Conservation (phyloP, 2,797 vertebrate genomes). For the Lepus townsendii region DNA sequence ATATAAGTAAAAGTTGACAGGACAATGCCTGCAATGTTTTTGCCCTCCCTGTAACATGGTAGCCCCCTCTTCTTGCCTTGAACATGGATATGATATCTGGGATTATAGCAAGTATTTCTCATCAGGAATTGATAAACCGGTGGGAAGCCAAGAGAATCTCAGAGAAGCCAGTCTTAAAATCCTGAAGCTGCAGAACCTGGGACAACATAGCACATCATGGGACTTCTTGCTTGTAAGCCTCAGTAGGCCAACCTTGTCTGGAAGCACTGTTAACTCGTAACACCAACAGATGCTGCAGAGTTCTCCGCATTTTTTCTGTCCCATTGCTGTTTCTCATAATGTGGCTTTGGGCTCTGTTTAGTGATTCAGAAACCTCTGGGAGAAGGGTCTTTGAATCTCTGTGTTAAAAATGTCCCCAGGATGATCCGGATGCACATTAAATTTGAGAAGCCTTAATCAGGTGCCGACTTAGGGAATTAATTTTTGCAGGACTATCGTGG, state of each 20-base stretch:
- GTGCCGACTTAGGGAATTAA: not conserved
- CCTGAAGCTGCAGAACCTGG: not conserved
- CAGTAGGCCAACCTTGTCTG: not conserved
- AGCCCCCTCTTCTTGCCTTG: not conserved
- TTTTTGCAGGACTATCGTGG: not conserved
- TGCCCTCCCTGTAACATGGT: not conserved
- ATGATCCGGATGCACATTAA: not conserved
- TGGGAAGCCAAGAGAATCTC: not conserved
- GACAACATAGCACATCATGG: not conserved
- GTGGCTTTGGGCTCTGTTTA: not conserved
- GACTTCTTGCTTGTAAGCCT: not conserved
- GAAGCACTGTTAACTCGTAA: not conserved
- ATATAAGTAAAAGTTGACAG: not conserved
- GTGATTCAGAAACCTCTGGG: not conserved
- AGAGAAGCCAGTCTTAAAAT: no score
- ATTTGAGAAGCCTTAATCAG: not conserved
- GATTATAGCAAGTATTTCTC: not conserved
- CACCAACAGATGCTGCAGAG: not conserved
- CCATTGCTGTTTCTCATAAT: not conserved
- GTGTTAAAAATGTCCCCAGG: not conserved
- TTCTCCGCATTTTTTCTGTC: not conserved
- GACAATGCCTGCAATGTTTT: not conserved
- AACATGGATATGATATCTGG: not conserved
- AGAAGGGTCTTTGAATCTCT: not conserved
- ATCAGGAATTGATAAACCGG: not conserved